phyloP scores from a whole-genome alignment of 1,140 invertebrate species.

The Dinoponera quadriceps region DNA sequence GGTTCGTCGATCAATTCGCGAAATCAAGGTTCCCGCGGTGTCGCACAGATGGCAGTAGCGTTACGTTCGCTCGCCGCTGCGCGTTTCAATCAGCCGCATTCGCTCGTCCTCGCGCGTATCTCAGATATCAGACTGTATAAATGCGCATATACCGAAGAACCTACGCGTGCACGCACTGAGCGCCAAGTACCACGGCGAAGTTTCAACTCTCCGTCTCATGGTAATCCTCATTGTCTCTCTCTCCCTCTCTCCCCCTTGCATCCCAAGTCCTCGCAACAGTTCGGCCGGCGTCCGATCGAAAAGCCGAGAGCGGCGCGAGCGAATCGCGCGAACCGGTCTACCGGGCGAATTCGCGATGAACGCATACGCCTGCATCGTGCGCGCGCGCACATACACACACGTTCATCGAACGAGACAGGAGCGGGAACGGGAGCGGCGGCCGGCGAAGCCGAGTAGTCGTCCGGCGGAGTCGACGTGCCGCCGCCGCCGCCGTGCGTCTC shows the following conservation, averaged over 20 bases:
- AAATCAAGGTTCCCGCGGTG: neutral
- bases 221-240: constrained; percentile 6
- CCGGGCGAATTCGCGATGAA: constrained; percentile 51
- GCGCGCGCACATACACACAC: constrained; percentile 18
- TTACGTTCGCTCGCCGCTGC: neutral
- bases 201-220: neutral
- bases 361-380: constrained; percentile 25
- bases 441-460: constrained; percentile 28
- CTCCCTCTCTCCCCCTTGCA: constrained; percentile 15
- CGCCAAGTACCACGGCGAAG: no score
- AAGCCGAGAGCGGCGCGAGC: neutral
- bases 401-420: neutral
- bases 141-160: no score
- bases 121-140: constrained; percentile 25
- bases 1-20: constrained; percentile 55
- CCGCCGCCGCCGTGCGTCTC: neutral
- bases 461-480: constrained; percentile 23
- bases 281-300: neutral
- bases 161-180: no score
- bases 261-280: neutral
- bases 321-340: constrained; percentile 24
- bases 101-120: neutral
- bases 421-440: constrained; percentile 8
- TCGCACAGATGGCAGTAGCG: constrained; percentile 61
- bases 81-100: constrained; percentile 15